A percentile compares a stretch with the other conserved stretches of the same genome.
Conservation (phyloP, 2,888 invertebrate genomes). For the Eutolmus rufibarbis region DNA sequence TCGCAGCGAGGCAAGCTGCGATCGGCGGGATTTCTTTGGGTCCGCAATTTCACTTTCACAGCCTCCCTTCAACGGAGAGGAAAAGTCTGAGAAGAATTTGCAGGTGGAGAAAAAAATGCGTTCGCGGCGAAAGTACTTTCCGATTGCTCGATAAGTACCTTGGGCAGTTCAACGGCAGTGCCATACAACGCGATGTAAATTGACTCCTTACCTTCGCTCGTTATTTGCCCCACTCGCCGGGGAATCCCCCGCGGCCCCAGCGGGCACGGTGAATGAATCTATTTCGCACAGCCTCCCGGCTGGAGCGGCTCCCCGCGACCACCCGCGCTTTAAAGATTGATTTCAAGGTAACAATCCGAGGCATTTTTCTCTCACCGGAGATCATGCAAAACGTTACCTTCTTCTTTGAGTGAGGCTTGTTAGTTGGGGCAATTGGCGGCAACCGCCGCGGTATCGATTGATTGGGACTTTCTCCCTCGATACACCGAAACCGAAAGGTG, state of each 20-base stretch:
- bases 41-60: not conserved
- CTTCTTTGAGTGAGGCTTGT: not conserved
- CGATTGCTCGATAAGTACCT: slow-evolving; percentile 14
- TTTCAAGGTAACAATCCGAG: slow-evolving; percentile 18
- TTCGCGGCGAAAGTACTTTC: slow-evolving; percentile 19
- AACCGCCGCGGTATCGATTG: not conserved
- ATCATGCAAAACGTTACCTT: not conserved
- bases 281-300: not conserved
- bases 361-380: not conserved
- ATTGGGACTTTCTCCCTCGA: slow-evolving; percentile 17
- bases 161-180: slow-evolving; percentile 16
- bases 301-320: not conserved
- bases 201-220: not conserved
- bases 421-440: not conserved
- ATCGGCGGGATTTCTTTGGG: not conserved
- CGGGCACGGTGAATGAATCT: not conserved
- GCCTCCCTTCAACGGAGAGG: not conserved
- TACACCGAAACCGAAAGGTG: slow-evolving; percentile 14
- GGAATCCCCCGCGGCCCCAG: too few species aligned
- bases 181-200: not conserved
- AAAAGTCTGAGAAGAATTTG: not conserved
- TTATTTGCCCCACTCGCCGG: not conserved
- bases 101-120: not conserved
- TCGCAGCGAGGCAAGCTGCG: not conserved
- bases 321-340: not conserved